Evolutionary conservation across 2,797 vertebrate species (phyloP).

Genomic region (Peromyscus attwateri): DNA sequence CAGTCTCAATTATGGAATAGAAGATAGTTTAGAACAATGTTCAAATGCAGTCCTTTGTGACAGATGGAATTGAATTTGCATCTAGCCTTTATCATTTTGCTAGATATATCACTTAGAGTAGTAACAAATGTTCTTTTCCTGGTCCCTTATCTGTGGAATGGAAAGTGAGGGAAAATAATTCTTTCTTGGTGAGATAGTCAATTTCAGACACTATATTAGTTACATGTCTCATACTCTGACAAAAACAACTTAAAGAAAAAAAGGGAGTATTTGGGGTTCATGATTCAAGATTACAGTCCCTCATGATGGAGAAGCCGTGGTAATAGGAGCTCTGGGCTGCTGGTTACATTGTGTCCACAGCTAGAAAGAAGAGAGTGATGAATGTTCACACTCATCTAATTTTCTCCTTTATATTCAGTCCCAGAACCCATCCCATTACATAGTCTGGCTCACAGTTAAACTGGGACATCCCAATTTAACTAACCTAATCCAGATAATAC

Average conservation of each 20-base stretch:
- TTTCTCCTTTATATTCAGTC: neutral
- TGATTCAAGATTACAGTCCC: neutral
- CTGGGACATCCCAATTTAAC: neutral
- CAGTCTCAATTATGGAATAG: neutral
- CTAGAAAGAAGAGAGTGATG: neutral
- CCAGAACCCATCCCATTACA: neutral
- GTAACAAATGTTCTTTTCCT: neutral
- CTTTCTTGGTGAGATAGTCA: neutral
- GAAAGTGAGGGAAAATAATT: neutral
- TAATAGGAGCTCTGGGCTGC: neutral
- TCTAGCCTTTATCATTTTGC: neutral
- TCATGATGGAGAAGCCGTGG: neutral
- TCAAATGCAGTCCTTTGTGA: neutral
- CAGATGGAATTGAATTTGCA: neutral
- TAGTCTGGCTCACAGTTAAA: neutral
- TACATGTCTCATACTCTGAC: neutral
- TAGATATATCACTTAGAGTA: neutral
- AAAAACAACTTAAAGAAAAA: neutral
- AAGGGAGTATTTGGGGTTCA: neutral
- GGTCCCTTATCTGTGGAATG: neutral
- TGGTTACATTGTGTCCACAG: neutral
- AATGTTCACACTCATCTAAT: neutral
- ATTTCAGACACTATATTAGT: neutral
- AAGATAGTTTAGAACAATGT: neutral
- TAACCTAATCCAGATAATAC: neutral